Evolutionary conservation across 1,140 invertebrate genomes (phyloP).

Genomic region (Pseudomyrmex concolor): DNA sequence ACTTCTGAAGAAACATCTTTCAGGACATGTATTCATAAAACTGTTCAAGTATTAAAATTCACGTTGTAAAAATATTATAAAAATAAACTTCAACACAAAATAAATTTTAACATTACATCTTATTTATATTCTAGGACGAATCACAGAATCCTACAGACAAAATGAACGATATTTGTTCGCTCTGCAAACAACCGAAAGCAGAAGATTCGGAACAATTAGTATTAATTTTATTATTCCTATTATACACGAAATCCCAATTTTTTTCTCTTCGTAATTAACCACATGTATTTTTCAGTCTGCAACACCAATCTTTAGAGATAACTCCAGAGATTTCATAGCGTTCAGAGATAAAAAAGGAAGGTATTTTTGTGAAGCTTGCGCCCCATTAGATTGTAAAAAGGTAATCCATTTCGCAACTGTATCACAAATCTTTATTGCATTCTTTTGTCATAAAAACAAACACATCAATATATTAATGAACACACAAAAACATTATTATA

Average conservation of each 20-base stretch:
- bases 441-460: too few species aligned
- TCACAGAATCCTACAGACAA: not conserved
- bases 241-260: not conserved
- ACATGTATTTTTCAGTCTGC: not conserved
- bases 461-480: too few species aligned
- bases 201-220: constrained; percentile 17
- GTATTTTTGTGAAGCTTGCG: constrained; percentile 62
- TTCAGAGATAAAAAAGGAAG: constrained; percentile 47
- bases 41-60: constrained; percentile 5
- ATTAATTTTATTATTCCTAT: not conserved
- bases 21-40: not conserved
- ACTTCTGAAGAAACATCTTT: not conserved
- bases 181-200: constrained; percentile 18
- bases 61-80: not conserved
- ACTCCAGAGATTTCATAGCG: constrained; percentile 12
- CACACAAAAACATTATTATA: not conserved
- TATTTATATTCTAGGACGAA: not conserved
- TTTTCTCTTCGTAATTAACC: too few species aligned
- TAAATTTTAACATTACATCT: not conserved
- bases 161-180: not conserved
- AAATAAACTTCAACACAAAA: not conserved
- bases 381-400: not conserved
- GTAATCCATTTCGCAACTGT: not conserved
- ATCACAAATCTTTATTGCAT: not conserved
- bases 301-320: not conserved